Base-by-base conservation (phyloP, 2,888 invertebrate genomes). In the Drosophila recens region DNA sequence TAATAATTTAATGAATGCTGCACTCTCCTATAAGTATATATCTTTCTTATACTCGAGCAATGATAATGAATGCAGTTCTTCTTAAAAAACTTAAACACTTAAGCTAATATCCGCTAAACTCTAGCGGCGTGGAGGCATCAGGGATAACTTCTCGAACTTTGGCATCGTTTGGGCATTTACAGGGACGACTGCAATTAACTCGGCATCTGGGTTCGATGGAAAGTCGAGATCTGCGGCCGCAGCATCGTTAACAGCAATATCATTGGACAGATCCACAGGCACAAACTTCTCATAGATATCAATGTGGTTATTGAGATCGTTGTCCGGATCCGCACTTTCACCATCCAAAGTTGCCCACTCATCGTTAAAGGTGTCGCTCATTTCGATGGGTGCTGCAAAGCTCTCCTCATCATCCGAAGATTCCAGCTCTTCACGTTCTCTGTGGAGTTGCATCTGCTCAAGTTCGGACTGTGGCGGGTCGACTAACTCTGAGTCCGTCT, bases 181-280 rank as follows among this genome's bases (percentile, higher is more conserved):
- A 40, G 76, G 79, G 40, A 78, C 75, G 36, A 78, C 75, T 42
- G 83, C 82, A 67, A 92, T 81, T 9, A 92, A 67, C 68, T 93
- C 93, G 0, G 93, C 93, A 74, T 93, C 91, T n/a, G 93, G 92
- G 89, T 93, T 90, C 17, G 79, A 51, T 9, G 91, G 89, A 34
- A 89, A 91, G 43, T 90, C 80, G 4, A 88, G 75, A 70, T 91
- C 84, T 38, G 91, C 89, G 17, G 92, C 92, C 20, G 92, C 83
- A 53, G 89, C 72, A 76, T 93, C 89, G 71, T 93, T 93, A 38
- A 93, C 89, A 10, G 90, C 91, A 75, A 93, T 92, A 68, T 93
- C 93, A 79, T 93, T 92, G 57, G 92, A 92, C 59, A 93, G 83
- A 89, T 93, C 93, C 38, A 91, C 75, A 40, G 92, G 92, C 43